Conservation (phyloP, 2,888 invertebrate species). For the Nycteola revayana region DNA sequence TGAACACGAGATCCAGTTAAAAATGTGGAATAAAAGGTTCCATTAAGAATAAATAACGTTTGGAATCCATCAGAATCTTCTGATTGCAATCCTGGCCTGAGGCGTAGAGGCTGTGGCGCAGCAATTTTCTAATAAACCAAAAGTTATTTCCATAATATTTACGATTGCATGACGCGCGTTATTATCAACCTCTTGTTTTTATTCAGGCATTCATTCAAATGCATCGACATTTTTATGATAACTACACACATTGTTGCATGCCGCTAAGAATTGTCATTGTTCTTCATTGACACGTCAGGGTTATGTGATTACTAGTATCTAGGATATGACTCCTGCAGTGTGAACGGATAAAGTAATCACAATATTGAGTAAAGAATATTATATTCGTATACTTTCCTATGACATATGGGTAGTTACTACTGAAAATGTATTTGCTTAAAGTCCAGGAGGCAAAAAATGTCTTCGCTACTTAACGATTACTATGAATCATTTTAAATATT, state of each 20-base stretch:
- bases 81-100: slow-evolving; percentile 45
- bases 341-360: too few species aligned
- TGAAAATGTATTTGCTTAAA: too few species aligned
- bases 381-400: too few species aligned
- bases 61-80: slow-evolving; percentile 32
- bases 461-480: too few species aligned
- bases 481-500: too few species aligned
- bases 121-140: slow-evolving; percentile 51
- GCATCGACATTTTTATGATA: slow-evolving; percentile 31
- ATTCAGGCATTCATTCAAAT: slow-evolving; percentile 38
- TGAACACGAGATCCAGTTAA: background rate
- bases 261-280: too few species aligned
- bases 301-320: too few species aligned
- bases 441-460: too few species aligned
- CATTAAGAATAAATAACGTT: slow-evolving; percentile 20
- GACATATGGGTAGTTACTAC: too few species aligned
- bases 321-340: too few species aligned
- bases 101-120: slow-evolving; percentile 40
- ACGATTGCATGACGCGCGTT: slow-evolving; percentile 57
- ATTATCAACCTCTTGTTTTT: slow-evolving; percentile 39
- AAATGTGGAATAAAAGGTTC: slow-evolving; percentile 8
- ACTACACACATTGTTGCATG: slow-evolving; percentile 17
- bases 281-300: too few species aligned
- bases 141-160: slow-evolving; percentile 46
- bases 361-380: too few species aligned